Conservation (phyloP, 2,888 invertebrate species). For the Rotaria sp. region DNA sequence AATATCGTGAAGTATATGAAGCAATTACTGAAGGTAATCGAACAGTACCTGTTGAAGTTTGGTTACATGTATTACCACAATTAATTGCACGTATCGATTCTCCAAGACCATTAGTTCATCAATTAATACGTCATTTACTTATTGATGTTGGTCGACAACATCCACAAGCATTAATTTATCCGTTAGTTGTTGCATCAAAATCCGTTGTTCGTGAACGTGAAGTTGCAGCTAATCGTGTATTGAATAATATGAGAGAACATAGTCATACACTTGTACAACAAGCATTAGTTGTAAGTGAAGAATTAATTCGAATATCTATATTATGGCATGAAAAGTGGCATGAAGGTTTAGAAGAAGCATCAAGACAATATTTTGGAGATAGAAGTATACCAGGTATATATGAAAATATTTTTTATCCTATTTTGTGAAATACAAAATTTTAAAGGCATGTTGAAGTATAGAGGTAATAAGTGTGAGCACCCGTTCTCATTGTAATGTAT, state of each 20-base stretch:
- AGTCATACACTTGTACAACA: slow-evolving; percentile 83
- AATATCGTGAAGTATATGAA: slow-evolving; percentile 83
- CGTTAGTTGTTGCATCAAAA: slow-evolving; percentile 90
- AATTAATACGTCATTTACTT: slow-evolving; percentile 80
- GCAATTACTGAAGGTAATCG: slow-evolving; percentile 83
- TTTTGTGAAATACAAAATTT: too few relatives aligned
- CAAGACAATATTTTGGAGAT: slow-evolving; percentile 87
- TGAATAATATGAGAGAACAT: slow-evolving; percentile 90
- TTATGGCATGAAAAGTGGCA: slow-evolving; percentile 99
- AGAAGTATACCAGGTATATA: slow-evolving; percentile 51
- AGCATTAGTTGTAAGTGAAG: slow-evolving; percentile 88
- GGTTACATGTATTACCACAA: slow-evolving; percentile 98
- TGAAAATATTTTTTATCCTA: too few relatives aligned
- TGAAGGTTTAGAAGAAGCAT: slow-evolving; percentile 78
- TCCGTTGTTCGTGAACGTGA: slow-evolving; percentile 48
- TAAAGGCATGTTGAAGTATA: too few relatives aligned
- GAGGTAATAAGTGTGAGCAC: too few relatives aligned
- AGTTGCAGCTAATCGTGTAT: slow-evolving; percentile 83
- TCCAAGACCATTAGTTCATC: slow-evolving; percentile 75
- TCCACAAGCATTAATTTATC: slow-evolving; percentile 93
- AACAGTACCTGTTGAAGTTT: slow-evolving; percentile 89
- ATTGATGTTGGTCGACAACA: slow-evolving; percentile 94
- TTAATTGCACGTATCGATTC: slow-evolving; percentile 95
- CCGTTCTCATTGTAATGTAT: too few relatives aligned
- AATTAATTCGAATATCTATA: slow-evolving; percentile 91